phyloP scores from a whole-genome alignment of 2,888 invertebrate genomes.

The Cecidostiba fungosa region DNA sequence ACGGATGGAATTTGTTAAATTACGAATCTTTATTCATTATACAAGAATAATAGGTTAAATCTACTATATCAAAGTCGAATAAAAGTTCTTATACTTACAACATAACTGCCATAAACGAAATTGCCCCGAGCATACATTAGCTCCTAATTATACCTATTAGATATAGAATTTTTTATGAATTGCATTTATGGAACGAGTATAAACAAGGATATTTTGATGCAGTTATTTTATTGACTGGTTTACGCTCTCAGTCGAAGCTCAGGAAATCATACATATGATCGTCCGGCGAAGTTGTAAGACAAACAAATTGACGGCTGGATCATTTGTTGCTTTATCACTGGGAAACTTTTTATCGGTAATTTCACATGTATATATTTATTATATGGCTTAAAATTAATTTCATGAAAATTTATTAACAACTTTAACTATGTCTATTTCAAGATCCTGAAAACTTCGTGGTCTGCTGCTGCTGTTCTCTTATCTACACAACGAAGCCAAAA shows the following conservation, averaged over 20 bases:
- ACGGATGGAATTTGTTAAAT: too few relatives aligned
- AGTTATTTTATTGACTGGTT: constrained; percentile 26
- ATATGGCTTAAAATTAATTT: background rate
- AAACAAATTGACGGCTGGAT: constrained; percentile 22
- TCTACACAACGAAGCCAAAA: background rate
- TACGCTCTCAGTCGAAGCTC: background rate
- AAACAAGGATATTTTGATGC: background rate
- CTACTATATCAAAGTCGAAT: too few relatives aligned
- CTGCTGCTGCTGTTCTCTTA: background rate
- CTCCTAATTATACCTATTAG: too few relatives aligned
- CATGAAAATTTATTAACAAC: background rate
- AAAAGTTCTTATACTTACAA: too few relatives aligned
- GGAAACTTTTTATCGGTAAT: constrained; percentile 13
- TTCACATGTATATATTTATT: background rate
- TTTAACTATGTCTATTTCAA: background rate
- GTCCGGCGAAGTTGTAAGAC: constrained; percentile 17
- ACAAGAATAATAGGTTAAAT: too few relatives aligned
- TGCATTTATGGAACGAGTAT: background rate
- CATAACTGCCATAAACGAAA: too few relatives aligned
- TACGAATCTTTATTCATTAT: too few relatives aligned
- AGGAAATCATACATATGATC: constrained; percentile 11
- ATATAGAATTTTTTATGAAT: too few relatives aligned
- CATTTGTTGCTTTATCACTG: constrained; percentile 1
- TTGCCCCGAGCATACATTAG: too few relatives aligned
- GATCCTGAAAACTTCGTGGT: constrained; percentile 17